Base-by-base conservation (phyloP, 1,140 invertebrate species). In the Heliothis subflexa region DNA sequence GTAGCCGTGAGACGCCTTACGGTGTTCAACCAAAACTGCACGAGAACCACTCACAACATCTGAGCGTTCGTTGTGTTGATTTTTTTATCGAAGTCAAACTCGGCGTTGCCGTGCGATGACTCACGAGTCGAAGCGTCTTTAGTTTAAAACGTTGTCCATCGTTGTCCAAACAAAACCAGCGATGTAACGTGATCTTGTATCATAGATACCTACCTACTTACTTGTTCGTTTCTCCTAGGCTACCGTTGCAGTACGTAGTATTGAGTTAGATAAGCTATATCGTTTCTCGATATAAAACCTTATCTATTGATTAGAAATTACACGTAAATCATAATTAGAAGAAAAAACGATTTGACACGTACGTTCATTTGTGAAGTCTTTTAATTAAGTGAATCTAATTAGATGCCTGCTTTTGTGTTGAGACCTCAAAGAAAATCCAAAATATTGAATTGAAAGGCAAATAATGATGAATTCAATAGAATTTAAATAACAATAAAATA, bases 21-120 rank as follows among this genome's bases (percentile, higher is more conserved):
- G 74, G 40, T 50, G 78, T 80, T 71, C 49, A 75, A 79, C 76
- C 76, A 82, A 83, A 83, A 87, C 86, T 86, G 83, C 76, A 73
- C 79, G 70, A 72, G 52, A 73, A 79, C 80, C 50, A 76, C 81
- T 84, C 81, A 83, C 82, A 81, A 84, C 81, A 50, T 75, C 72
- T 75, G 61, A 82, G 81, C 84, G 82, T 62, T 79, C 33, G 33
- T 40, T 77, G 72, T 84, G 83, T 88, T 87, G 81, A 79, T 87
- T 88, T 82, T 88, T 87, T 86, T 86, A 88, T 87, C 82, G 84
- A 85, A 85, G 72, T 77, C 68, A 80, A 85, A 81, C 81, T 80
- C 79, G 68, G 75, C 78, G 82, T 47, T 73, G 45, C 18, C 54
- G 28, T 54, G 75, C 54, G 40, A 18, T 52, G 73, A 62, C 47